phyloP scores from a whole-genome alignment of 2,113 vertebrate species.

The Kryptolebias marmoratus region DNA sequence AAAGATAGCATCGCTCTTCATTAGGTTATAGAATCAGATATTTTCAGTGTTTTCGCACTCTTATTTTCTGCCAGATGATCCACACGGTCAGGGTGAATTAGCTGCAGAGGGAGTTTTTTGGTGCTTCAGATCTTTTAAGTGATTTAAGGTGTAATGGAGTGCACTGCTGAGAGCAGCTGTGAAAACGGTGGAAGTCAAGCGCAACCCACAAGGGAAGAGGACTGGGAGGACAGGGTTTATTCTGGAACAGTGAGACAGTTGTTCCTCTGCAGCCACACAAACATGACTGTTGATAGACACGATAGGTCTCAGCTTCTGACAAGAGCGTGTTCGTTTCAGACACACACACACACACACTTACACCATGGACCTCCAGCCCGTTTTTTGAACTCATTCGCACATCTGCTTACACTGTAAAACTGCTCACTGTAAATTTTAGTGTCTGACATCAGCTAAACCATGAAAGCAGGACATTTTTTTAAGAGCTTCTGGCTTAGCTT shows the following conservation, averaged over 20 bases:
- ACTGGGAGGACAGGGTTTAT: conserved; percentile 58
- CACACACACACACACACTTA: not conserved
- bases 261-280: conserved; percentile 54
- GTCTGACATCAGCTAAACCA: not conserved
- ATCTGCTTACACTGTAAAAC: not conserved
- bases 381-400: not conserved
- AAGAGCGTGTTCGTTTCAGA: not conserved
- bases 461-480: not conserved
- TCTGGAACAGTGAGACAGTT: conserved; percentile 34
- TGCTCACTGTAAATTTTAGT: not conserved
- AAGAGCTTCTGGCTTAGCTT: not conserved
- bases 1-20: conserved; percentile 35
- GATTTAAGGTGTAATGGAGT: conserved; percentile 82
- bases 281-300: conserved; percentile 49
- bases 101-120: conserved; percentile 71
- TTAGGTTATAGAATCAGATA: conserved; percentile 42
- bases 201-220: conserved; percentile 71
- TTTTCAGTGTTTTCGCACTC: conserved; percentile 53
- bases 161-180: conserved; percentile 76
- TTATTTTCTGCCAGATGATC: conserved; percentile 60
- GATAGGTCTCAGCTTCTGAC: conserved; percentile 13
- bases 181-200: conserved; percentile 77
- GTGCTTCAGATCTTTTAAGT: conserved; percentile 79
- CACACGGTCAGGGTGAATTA: conserved; percentile 71
- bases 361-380: not conserved